A percentile compares a stretch with the other conserved stretches of the same genome.
These are phyloP conservation scores for Leptobrachium leishanense DNA, from an alignment of 2,113 vertebrate genomes.

Conservation along the genomic window DNA sequence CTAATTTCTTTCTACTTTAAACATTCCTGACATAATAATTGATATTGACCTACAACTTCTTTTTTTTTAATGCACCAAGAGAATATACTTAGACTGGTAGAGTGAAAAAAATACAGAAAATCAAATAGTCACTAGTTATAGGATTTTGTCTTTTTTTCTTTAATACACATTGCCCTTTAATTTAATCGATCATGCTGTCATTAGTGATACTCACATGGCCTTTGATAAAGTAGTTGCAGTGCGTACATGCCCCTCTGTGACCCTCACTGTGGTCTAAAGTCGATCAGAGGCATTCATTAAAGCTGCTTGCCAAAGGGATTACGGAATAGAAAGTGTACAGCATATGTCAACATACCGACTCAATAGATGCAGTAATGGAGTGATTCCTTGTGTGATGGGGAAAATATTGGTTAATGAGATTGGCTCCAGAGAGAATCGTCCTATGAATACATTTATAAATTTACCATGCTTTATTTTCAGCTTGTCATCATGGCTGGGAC, in stretches of 20 bases:
- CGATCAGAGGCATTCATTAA: conserved; percentile 52
- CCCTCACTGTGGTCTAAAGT: conserved; percentile 7
- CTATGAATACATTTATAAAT: conserved; percentile 56
- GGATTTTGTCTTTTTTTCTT: too few species aligned
- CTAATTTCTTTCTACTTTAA: too few species aligned
- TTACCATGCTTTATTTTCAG: conserved; percentile 87
- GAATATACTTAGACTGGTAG: too few species aligned
- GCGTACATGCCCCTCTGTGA: conserved; percentile 40
- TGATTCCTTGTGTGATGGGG: conserved; percentile 54
- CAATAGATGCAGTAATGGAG: conserved; percentile 42
- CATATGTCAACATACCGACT: conserved; percentile 33
- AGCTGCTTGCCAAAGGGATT: conserved; percentile 64
- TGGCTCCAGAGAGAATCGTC: conserved; percentile 54
- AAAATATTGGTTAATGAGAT: conserved; percentile 52
- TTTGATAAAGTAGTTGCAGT: conserved; percentile 38
- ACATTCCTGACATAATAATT: too few species aligned
- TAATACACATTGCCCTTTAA: not conserved
- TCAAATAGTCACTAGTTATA: too few species aligned
- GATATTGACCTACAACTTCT: too few species aligned
- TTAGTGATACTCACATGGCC: conserved; percentile 35
- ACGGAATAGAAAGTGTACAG: conserved; percentile 63
- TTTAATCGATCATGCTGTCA: conserved; percentile 48
- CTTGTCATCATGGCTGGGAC: conserved; percentile 98
- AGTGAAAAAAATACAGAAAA: too few species aligned
- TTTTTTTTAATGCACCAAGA: too few species aligned